phyloP scores from a whole-genome alignment of 2,888 invertebrate genomes.

The Acanthosoma haemorrhoidale region DNA sequence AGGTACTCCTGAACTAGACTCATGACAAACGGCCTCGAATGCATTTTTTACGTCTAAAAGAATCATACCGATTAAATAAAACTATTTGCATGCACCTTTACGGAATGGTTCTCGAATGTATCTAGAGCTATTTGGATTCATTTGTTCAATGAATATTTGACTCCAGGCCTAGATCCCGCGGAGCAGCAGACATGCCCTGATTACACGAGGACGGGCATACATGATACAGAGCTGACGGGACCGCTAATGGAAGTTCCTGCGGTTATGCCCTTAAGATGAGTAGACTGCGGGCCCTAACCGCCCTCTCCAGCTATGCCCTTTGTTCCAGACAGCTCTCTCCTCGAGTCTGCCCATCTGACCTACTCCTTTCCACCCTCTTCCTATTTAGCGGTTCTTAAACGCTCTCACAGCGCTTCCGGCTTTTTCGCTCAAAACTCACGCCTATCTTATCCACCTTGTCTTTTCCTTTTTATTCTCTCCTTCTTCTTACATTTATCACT shows the following conservation, averaged over 20 bases:
- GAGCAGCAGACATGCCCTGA: neutral
- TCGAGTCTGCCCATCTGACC: slow-evolving; percentile 8
- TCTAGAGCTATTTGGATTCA: too few species aligned
- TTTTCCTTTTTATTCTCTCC: neutral
- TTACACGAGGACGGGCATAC: neutral
- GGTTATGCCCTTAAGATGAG: slow-evolving; percentile 1
- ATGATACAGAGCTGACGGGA: neutral
- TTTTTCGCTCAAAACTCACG: slow-evolving; percentile 3
- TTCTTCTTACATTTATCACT: neutral
- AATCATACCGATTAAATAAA: too few species aligned
- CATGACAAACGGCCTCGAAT: too few species aligned
- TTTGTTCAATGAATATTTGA: too few species aligned
- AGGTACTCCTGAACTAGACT: too few species aligned
- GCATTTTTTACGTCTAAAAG: too few species aligned
- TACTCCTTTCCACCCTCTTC: slow-evolving; percentile 10
- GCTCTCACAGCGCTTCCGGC: slow-evolving; percentile 1
- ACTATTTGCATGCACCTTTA: too few species aligned
- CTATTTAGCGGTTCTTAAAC: neutral
- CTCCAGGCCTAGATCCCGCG: too few species aligned
- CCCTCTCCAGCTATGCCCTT: neutral
- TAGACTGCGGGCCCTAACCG: slow-evolving; percentile 3
- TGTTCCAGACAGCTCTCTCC: neutral
- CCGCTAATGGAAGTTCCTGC: slow-evolving; percentile 10
- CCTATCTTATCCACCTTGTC: neutral
- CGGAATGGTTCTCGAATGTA: too few species aligned